These are phyloP conservation scores for Gobionotothen gibberifrons DNA, from an alignment of 2,797 vertebrate species.

Conservation along the genomic window DNA sequence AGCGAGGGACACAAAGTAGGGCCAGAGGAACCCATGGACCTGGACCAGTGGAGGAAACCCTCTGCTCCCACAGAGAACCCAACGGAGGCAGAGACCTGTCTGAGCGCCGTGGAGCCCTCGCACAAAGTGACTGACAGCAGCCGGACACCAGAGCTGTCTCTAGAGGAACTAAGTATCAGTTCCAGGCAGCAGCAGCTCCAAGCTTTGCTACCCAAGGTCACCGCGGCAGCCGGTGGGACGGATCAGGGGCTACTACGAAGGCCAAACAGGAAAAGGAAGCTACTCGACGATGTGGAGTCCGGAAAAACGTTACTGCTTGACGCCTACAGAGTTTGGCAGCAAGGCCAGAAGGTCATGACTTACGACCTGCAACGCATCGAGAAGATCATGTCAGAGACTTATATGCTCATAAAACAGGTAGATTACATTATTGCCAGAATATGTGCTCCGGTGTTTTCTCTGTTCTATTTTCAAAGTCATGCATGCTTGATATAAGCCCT, in stretches of 20 bases:
- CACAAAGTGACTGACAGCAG: constrained; percentile 85
- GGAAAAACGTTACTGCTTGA: constrained; percentile 95
- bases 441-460: background rate
- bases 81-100: constrained; percentile 69
- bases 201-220: constrained; percentile 65
- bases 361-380: constrained; percentile 95
- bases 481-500: constrained; percentile 6
- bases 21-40: constrained; percentile 91
- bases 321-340: constrained; percentile 98
- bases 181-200: constrained; percentile 87
- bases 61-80: constrained; percentile 70
- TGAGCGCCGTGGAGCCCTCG: constrained; percentile 61
- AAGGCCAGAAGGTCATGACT: constrained; percentile 96
- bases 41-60: constrained; percentile 81
- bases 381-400: constrained; percentile 98
- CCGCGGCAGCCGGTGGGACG: constrained; percentile 63
- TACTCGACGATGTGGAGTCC: constrained; percentile 93
- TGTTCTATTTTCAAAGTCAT: constrained; percentile 55
- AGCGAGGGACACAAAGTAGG: constrained; percentile 75
- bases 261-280: constrained; percentile 93
- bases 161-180: constrained; percentile 97
- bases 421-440: background rate
- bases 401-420: constrained; percentile 99
- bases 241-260: constrained; percentile 81
- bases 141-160: constrained; percentile 90